Evolutionary conservation across 2,113 vertebrate species (phyloP).

Genomic region (Labeo rohita): DNA sequence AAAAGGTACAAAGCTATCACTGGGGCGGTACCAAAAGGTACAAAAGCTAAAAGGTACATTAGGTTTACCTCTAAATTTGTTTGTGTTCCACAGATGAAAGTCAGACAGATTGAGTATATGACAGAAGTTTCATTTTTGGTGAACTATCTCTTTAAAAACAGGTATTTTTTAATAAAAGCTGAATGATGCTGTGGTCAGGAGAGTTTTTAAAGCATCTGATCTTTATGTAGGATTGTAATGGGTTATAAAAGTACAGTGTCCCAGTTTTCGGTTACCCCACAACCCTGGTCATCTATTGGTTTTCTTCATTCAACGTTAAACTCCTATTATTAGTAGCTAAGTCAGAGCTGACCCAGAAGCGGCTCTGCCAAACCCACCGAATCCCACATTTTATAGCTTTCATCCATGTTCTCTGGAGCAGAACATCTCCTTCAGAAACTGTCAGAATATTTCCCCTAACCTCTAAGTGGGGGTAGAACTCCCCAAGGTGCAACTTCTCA

Average conservation of each 20-base stretch:
- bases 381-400: background rate
- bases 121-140: no score
- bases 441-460: constrained; percentile 11
- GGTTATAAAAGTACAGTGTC: background rate
- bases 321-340: constrained; percentile 14
- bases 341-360: background rate
- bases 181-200: no score
- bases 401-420: background rate
- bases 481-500: background rate
- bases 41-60: background rate
- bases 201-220: no score
- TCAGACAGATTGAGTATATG: background rate
- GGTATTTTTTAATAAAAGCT: no score
- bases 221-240: no score
- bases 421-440: constrained; percentile 6
- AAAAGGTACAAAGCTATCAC: background rate
- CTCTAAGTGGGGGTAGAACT: background rate
- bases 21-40: background rate
- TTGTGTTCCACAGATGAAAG: background rate
- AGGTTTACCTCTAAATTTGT: background rate
- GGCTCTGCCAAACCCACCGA: background rate
- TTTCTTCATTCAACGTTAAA: background rate
- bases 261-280: background rate
- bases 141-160: no score
- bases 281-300: background rate